Conservation (phyloP, 2,797 vertebrate genomes). For the Apodemus agrarius region DNA sequence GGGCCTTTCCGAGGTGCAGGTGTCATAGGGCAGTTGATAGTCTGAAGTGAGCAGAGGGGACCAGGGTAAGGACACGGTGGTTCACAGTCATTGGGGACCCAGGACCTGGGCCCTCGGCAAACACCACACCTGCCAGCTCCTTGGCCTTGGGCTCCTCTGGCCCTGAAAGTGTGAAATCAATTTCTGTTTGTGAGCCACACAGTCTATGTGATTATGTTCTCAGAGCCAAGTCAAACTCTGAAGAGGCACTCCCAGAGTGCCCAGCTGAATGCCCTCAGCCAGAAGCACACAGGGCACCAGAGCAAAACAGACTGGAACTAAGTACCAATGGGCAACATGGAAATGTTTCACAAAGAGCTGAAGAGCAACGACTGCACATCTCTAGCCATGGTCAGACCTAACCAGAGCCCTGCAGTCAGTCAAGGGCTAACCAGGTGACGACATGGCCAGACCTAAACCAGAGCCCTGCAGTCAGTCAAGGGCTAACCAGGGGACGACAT, state of each 20-base stretch:
- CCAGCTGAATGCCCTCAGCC: background rate
- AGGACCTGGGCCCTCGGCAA: background rate
- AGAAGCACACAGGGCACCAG: background rate
- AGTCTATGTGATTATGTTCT: background rate
- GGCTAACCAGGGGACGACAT: too few species aligned
- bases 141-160: background rate
- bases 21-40: background rate
- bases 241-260: background rate
- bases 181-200: background rate
- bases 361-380: background rate
- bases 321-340: background rate
- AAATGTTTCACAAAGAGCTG: background rate
- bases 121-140: background rate
- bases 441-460: too few species aligned
- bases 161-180: background rate
- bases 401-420: background rate
- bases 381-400: background rate
- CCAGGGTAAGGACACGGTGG: background rate
- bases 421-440: too few species aligned
- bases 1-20: background rate
- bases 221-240: background rate
- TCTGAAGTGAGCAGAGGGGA: background rate
- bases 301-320: background rate
- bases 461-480: too few species aligned
- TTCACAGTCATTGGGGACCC: background rate